Percentiles rank a stretch among this genome's conserved stretches.
phyloP scores from a whole-genome alignment of 1,140 invertebrate genomes.

The Conus ventricosus region DNA sequence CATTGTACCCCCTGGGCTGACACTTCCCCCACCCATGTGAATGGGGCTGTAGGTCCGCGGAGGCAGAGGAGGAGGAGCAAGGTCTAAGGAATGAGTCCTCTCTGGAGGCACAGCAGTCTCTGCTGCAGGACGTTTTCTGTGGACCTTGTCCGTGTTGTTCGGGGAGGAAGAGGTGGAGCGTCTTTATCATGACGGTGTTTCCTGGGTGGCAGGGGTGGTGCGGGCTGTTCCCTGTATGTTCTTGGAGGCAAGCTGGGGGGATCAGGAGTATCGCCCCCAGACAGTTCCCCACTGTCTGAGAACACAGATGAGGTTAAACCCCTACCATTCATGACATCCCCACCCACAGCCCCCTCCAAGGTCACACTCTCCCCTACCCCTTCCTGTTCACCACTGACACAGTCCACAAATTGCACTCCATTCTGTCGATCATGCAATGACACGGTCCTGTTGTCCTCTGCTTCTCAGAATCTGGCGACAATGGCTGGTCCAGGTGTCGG shows the following conservation, averaged over 20 bases:
- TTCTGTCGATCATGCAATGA: not conserved
- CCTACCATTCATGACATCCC: not conserved
- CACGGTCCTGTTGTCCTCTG: not conserved
- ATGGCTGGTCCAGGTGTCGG: not conserved
- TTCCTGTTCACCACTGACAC: not conserved
- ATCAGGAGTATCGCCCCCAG: slow-evolving; percentile 26
- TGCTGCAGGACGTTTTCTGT: slow-evolving; percentile 55
- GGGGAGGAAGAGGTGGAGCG: slow-evolving; percentile 60
- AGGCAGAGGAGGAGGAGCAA: slow-evolving; percentile 63
- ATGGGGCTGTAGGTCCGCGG: slow-evolving; percentile 70
- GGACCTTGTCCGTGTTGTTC: slow-evolving; percentile 37
- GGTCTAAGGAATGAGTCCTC: slow-evolving; percentile 26
- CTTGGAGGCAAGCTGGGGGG: slow-evolving; percentile 65
- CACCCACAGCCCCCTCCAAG: slow-evolving; percentile 15
- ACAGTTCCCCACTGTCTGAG: not conserved
- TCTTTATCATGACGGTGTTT: slow-evolving; percentile 44
- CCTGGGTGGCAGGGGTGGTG: slow-evolving; percentile 66
- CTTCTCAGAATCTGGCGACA: not conserved
- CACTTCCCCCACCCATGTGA: slow-evolving; percentile 29
- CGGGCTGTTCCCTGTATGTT: slow-evolving; percentile 60
- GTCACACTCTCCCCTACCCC: not conserved
- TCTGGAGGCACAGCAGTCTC: slow-evolving; percentile 9
- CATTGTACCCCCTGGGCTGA: slow-evolving; percentile 23
- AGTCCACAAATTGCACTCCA: not conserved
- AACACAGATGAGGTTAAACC: not conserved